phyloP scores from a whole-genome alignment of 1,140 invertebrate species.

The Limonius californicus region DNA sequence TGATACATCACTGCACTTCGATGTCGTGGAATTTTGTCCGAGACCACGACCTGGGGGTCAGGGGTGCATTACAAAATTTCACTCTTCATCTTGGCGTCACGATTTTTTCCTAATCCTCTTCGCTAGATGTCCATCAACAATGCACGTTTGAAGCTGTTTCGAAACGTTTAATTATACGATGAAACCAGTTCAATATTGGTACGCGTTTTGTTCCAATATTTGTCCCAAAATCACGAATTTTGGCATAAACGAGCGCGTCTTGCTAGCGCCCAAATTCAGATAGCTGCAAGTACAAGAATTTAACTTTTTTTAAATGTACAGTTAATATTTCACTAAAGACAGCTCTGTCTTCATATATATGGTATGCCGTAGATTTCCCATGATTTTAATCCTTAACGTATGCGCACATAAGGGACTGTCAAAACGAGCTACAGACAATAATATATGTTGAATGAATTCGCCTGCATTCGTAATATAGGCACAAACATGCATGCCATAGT shows the following conservation, averaged over 20 bases:
- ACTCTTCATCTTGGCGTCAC: not conserved
- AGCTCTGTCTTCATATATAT: not conserved
- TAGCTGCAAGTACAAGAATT: no score
- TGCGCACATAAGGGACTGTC: conserved; percentile 19
- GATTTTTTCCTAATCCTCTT: not conserved
- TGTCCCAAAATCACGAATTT: no score
- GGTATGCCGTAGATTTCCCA: conserved; percentile 13
- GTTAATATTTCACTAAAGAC: conserved; percentile 12
- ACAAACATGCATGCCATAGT: conserved; percentile 19
- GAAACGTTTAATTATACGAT: not conserved
- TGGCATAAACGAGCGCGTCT: no score
- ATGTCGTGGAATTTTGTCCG: conserved; percentile 15
- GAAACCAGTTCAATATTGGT: no score
- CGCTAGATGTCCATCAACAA: not conserved
- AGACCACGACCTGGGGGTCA: conserved; percentile 7
- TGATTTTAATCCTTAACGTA: conserved; percentile 22
- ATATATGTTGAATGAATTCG: conserved; percentile 24
- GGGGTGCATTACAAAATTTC: conserved; percentile 11
- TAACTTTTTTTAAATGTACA: not conserved
- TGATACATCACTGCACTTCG: conserved; percentile 18
- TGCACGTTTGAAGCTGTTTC: not conserved
- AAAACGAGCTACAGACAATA: conserved; percentile 18
- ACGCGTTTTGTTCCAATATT: no score
- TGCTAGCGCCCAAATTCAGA: no score
- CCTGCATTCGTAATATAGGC: conserved; percentile 21